Evolutionary conservation across 2,797 vertebrate species (phyloP), one percentile per base, ranked within the genome.

Genomic region (Bryconaethiops microstoma): DNA sequence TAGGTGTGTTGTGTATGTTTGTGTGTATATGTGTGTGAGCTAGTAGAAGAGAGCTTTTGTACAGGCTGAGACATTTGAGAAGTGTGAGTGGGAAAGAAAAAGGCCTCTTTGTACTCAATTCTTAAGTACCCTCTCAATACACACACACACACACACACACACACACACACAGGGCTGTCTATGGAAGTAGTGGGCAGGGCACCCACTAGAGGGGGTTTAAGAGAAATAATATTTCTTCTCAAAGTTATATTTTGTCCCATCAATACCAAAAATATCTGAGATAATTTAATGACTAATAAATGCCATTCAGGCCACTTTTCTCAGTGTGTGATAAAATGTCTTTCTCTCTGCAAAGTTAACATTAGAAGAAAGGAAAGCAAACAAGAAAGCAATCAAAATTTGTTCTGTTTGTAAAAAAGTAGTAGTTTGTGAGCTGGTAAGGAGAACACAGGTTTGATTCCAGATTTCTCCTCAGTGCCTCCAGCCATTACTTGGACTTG

Each of bases 51-150:
- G 77, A 13, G 77, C 73, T 84, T 68, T 84, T 86, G 74, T 83
- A 73, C 35, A 17, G 17, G 16, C 63, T 73, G 19, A 65, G 80
- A 82, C 59, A 86, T 86, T 84, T 86, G 85, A 86, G 85, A 78
- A 78, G 77, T 76, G 62, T 29, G 73, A 82, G 67, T 78, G 45
- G 52, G 71, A 40, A 40, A 62, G 45, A 72, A 80, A 78, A 84
- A 78, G 45, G 67, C 63, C 17, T 10, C 60, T 77, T 82, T 80
- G 77, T 84, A 45, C 42, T 2, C 39, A 62, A 54, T 68, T 19
- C 65, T 73, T 69, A 23, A 50, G 57, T 50, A 68, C 60, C 21
- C 50, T 67, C 39, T 39, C 23, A 72, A 42, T 52, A 77, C 69
- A 69, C 21, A 74, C 13, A 74, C 69, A 48, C 45, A 48, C 45